Evolutionary conservation across 2,888 invertebrate genomes (phyloP), one percentile per base, ranked within the genome.

Genomic region (Heterodera filipjevi): DNA sequence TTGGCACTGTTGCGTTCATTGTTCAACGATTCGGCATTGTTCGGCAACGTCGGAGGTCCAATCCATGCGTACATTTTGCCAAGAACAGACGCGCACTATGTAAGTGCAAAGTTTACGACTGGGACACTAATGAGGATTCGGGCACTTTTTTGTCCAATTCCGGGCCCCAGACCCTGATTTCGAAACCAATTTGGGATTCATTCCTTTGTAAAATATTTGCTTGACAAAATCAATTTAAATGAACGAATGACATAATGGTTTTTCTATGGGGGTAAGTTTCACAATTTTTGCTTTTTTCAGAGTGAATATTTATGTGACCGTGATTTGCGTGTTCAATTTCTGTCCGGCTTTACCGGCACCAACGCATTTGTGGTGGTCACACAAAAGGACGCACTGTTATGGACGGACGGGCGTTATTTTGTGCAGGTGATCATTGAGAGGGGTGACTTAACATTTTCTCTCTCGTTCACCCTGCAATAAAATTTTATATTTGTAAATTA

Each of bases 331-430:
- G 91, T 96, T 30, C 92, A 93, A 19, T 97, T 93, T 91, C 92
- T 99, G 6, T 93, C 94, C 0, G 95, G 95, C 0, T 99, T 99
- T 90, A 93, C 93, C 16, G 98, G 96, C 0, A 95, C 95, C 0
- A 93, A 94, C 16, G 97, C 91, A 87, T 88, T 80, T 74, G 83
- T 84, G 16, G 82, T 86, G 30, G 82, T 89, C n/a, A 87, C 86
- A 3, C 66, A 80, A 30, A 91, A 92, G 12, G 85, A 90, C 78
- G 92, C 92, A 33, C 90, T 91, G 1, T 90, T 99, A n/a, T 99
- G 98, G 97, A 98, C 98, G 0, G 99, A 99, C 90, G 98, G 97
- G 0, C 92, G 99, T 12, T 99, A 99, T 90, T 95, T 93, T 90
- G 92, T 94, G 39, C 98, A 99, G 82, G 87, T 84, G 5, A 10